These are phyloP conservation scores for Cloeon dipterum DNA, from an alignment of 2,888 invertebrate genomes.

Conservation along the genomic window DNA sequence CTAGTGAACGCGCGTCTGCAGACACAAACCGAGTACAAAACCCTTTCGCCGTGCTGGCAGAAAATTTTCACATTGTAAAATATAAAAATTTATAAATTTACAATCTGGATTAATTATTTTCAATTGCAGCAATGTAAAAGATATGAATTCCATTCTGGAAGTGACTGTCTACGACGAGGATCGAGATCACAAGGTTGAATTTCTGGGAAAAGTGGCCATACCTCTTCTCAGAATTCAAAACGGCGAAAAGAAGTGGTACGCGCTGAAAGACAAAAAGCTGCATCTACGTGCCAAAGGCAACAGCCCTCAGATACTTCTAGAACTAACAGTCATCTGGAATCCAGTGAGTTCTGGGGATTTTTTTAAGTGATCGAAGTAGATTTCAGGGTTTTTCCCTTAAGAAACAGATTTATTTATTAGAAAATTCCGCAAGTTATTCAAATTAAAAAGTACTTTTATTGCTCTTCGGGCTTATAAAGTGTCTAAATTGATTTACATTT, in stretches of 20 bases:
- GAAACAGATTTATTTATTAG: background rate
- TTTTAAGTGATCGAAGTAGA: too few species aligned
- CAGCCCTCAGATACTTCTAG: conserved; percentile 70
- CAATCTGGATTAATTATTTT: too few species aligned
- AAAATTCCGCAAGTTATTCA: background rate
- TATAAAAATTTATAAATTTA: background rate
- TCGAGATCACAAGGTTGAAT: conserved; percentile 92
- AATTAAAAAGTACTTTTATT: background rate
- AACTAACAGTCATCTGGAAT: conserved; percentile 84
- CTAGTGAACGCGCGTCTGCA: conserved; percentile 84
- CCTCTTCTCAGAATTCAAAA: conserved; percentile 69
- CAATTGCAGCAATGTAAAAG: conserved; percentile 71
- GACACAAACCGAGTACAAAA: conserved; percentile 98
- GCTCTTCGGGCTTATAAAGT: too few species aligned
- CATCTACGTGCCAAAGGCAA: conserved; percentile 76
- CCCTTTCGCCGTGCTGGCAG: conserved; percentile 89
- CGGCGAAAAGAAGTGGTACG: conserved; percentile 88
- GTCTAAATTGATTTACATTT: too few species aligned
- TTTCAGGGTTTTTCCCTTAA: background rate
- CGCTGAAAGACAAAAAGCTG: conserved; percentile 87
- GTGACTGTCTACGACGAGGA: conserved; percentile 96
- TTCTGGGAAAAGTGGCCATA: conserved; percentile 77
- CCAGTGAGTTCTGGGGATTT: conserved; percentile 46
- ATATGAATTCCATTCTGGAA: conserved; percentile 84
- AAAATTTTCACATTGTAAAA: conserved; percentile 87